Conservation (phyloP, 1,140 invertebrate genomes). For the Halesus radiatus region DNA sequence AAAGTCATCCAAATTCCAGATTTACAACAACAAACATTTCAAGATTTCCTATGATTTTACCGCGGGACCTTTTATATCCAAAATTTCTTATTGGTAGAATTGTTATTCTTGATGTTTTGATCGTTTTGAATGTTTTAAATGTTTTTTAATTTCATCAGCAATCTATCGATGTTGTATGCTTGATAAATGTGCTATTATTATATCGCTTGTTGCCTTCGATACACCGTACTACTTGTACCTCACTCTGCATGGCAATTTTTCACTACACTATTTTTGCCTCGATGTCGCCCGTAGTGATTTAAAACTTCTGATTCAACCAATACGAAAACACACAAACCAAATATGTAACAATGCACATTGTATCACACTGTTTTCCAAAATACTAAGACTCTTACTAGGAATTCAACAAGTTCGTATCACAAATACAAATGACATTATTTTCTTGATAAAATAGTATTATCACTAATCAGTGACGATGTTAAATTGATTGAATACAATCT, state of each 20-base stretch:
- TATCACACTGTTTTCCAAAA: no score
- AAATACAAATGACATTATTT: no score
- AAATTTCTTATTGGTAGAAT: neutral
- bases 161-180: constrained; percentile 51
- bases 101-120: no score
- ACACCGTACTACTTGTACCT: constrained; percentile 30
- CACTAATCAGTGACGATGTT: neutral
- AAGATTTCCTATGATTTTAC: neutral
- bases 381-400: neutral
- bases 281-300: constrained; percentile 8
- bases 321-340: no score
- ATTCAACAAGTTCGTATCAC: neutral
- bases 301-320: neutral
- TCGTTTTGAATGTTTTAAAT: neutral
- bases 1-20: constrained; percentile 33
- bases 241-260: constrained; percentile 42
- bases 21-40: neutral
- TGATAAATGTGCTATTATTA: constrained; percentile 47
- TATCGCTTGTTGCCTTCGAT: neutral
- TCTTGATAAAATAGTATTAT: neutral
- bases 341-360: no score
- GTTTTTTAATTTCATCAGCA: neutral
- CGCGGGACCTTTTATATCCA: constrained; percentile 16
- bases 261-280: neutral
- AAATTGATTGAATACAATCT: neutral